phyloP scores from a whole-genome alignment of 2,113 vertebrate species.

The Apus apus region DNA sequence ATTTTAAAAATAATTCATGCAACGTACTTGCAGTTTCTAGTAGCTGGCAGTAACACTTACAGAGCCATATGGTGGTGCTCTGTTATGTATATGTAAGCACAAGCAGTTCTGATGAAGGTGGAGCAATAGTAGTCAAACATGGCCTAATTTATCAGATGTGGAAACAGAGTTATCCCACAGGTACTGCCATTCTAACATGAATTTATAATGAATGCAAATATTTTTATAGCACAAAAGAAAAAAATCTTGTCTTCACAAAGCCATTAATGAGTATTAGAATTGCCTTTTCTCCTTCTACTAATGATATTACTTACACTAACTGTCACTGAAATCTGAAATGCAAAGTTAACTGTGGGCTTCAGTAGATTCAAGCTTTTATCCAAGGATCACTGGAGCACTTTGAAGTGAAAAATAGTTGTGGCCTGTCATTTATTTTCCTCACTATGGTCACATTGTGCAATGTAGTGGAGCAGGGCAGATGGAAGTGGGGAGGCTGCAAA shows the following conservation, averaged over 20 bases:
- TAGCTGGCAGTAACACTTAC: neutral
- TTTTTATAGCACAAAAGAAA: neutral
- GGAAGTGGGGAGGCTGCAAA: neutral
- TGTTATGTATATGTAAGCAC: neutral
- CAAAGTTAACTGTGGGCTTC: neutral
- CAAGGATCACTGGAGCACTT: neutral
- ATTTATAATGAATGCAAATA: neutral
- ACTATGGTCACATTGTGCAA: neutral
- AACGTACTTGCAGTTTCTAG: neutral
- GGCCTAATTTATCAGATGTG: neutral
- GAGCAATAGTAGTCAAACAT: neutral
- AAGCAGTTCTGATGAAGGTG: neutral
- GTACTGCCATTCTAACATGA: neutral
- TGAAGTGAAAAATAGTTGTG: neutral
- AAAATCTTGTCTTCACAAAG: neutral
- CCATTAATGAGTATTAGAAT: neutral
- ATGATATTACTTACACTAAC: neutral
- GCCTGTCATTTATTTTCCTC: neutral
- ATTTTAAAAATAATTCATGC: neutral
- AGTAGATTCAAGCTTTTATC: neutral
- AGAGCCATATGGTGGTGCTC: neutral
- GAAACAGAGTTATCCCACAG: neutral
- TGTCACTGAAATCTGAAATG: neutral
- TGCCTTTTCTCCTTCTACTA: neutral
- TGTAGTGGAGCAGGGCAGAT: neutral